Evolutionary conservation across 2,797 vertebrate genomes (phyloP), one percentile per base, ranked within the genome.

Genomic region (Chaetophractus vellerosus): DNA sequence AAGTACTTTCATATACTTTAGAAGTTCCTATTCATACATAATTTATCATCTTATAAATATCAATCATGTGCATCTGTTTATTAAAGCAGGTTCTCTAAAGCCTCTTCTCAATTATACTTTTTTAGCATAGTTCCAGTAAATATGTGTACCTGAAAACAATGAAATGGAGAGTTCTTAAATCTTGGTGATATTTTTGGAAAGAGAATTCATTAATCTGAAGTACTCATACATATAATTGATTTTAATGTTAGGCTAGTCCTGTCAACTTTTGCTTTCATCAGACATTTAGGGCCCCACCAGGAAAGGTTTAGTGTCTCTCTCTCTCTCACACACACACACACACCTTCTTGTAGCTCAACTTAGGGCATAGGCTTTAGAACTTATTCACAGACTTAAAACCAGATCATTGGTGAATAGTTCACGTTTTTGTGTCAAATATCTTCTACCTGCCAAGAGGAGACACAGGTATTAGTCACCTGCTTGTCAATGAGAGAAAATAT

Each of bases 131-230:
- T 74, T 94, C 50, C 88, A 63, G 7, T 59, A 84, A 81, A 61
- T 14, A 78, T 33, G 38, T 75, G n/a, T 82, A 72, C 63, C 61
- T 55, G 23, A 61, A 87, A 88, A 33, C 52, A 87, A 90, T 87
- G 84, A 93, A 80, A 84, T 90, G 57, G 48, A 61, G 31, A 74
- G n/a, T n/a, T 91, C 28, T 93, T 92, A n/a, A 88, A 57, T 93
- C 23, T 63, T 78, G 69, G 41, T 92, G 57, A 71, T 94, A 55
- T 55, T 96, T 96, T 87, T 66, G 28, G 72, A 81, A 86, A 95
- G 78, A 93, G 11, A 93, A 85, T 68, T 91, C 45, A 83, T 88
- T 94, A 86, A 68, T 45, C 71, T 85, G 66, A 90, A 92, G 59
- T 72, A 92, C 5, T 94, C 24, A 33, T 50, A 41, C 81, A 86